Conservation (phyloP, 2,888 invertebrate species). For the Temnothorax ravouxi region DNA sequence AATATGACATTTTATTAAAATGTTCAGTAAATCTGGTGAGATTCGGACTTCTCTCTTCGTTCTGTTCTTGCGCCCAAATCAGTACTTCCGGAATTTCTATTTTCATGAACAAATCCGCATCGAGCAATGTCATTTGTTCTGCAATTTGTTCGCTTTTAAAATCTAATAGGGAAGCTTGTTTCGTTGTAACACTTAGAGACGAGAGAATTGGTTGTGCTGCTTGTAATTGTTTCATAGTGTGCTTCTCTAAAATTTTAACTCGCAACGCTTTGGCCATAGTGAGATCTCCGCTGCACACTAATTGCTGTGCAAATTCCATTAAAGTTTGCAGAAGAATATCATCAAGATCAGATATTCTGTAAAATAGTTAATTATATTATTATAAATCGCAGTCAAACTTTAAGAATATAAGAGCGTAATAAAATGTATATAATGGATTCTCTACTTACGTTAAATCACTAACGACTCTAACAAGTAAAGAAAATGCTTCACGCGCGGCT, state of each 20-base stretch:
- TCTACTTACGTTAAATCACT: conserved; percentile 97
- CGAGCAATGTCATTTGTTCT: conserved; percentile 99
- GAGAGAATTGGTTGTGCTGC: conserved; percentile 86
- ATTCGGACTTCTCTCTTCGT: conserved; percentile 98
- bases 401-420: background rate
- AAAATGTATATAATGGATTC: background rate
- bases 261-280: conserved; percentile 96
- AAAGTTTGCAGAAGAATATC: conserved; percentile 93
- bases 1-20: conserved; percentile 99
- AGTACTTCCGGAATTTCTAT: conserved; percentile 99
- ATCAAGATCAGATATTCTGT: conserved; percentile 94
- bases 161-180: conserved; percentile 92
- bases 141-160: conserved; percentile 98
- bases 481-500: conserved; percentile 95
- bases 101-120: conserved; percentile 97
- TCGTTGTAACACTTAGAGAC: conserved; percentile 88
- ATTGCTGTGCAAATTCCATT: conserved; percentile 97
- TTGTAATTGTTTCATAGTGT: conserved; percentile 88
- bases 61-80: conserved; percentile 99
- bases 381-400: background rate
- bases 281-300: conserved; percentile 96
- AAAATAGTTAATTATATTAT: conserved; percentile 67
- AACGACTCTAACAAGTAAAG: conserved; percentile 96
- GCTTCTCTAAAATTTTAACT: conserved; percentile 96
- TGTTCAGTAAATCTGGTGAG: conserved; percentile 99